Evolutionary conservation across 23 tunicate genomes (phyloP), one percentile per base, ranked within the genome.

Genomic region (Clavelina lepadiformis): DNA sequence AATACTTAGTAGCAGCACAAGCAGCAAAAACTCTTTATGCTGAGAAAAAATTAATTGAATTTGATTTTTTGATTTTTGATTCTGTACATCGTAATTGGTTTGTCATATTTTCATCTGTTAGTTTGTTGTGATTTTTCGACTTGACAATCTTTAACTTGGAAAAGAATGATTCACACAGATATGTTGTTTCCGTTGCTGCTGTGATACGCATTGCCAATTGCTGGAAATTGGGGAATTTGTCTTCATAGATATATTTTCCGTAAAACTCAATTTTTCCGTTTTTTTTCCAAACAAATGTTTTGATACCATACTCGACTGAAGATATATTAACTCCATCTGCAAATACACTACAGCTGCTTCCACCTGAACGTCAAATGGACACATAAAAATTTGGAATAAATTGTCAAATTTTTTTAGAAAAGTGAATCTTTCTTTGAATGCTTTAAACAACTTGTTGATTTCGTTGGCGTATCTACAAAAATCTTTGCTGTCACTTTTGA

Each of bases 261-360:
- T 60, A 31, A 29, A 60, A 60, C 66, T 53, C 59, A 53, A 53
- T 53, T 53, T 53, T 53, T 53, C 59, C 59, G n/a, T n/a, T n/a
- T 27, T 53, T 53, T 53, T 53, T 53, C 21, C 23, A 24, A 11
- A 53, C 20, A 53, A 53, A 53, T n/a, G n/a, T n/a, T n/a, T n/a
- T n/a, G n/a, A 53, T 19, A n/a, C 59, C 26, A 53, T 53, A 53
- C 22, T 53, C 59, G 59, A 53, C 59, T 53, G 59, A 53, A 53
- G 59, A 53, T 53, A 6, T 24, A 53, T 53, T 53, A 19, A 8
- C 22, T 53, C 21, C 20, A 53, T 53, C 23, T n/a, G 59, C 59
- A 53, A 53, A 53, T 53, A 53, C 21, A 53, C 23, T 11, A 5
- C 5, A 19, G 20, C 59, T 53, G 15, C 5, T 53, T 11, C 22